Conservation (phyloP, 2,888 invertebrate genomes). For the Scaptomyza caliginosa region DNA sequence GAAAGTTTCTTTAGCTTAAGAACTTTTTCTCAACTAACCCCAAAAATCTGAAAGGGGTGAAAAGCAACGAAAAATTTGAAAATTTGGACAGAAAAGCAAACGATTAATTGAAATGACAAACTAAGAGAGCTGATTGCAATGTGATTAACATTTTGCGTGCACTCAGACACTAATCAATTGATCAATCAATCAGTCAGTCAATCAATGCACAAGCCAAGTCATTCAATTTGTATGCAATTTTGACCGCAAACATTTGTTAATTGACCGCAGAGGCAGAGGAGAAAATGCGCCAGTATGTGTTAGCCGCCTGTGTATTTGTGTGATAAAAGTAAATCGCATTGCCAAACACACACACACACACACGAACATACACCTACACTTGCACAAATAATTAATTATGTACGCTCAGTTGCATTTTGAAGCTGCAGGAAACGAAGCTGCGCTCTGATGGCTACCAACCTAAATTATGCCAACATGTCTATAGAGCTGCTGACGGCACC, state of each 20-base stretch:
- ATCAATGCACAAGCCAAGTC: conserved; percentile 51
- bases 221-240: conserved; percentile 74
- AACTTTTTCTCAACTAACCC: too few species aligned
- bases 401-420: conserved; percentile 65
- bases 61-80: background rate
- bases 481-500: background rate
- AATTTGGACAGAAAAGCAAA: background rate
- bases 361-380: conserved; percentile 13
- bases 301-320: conserved; percentile 18
- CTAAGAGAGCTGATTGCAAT: conserved; percentile 23
- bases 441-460: conserved; percentile 52
- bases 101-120: conserved; percentile 28
- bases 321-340: conserved; percentile 51
- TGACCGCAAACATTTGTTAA: conserved; percentile 72
- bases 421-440: conserved; percentile 62
- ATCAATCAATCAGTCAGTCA: conserved; percentile 50
- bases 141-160: conserved; percentile 33
- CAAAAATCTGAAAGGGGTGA: background rate
- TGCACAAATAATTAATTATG: conserved; percentile 70
- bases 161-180: conserved; percentile 41
- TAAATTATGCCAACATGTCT: conserved; percentile 61
- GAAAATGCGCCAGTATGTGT: background rate
- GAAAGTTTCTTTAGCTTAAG: background rate
- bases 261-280: conserved; percentile 52
- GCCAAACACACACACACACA: conserved; percentile 14